Percentiles rank a stretch among this genome's conserved stretches.
phyloP scores from a whole-genome alignment of 1,140 invertebrate species.

The Bombus soroeensis region DNA sequence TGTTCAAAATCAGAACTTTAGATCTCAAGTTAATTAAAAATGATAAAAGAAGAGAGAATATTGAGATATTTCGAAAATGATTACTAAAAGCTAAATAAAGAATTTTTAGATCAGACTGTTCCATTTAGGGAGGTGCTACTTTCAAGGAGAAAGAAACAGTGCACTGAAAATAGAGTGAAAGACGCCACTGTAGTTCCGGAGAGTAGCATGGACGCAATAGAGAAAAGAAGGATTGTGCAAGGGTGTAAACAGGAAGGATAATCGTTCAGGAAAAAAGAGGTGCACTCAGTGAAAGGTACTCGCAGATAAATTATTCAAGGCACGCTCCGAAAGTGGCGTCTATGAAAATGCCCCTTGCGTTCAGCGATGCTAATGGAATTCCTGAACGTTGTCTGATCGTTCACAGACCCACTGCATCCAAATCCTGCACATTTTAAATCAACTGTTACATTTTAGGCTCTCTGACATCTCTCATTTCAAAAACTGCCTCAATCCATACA shows the following conservation, averaged over 20 bases:
- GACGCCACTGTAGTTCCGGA: neutral
- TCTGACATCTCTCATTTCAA: neutral
- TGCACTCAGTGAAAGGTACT: neutral
- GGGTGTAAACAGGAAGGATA: constrained; percentile 27
- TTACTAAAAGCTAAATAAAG: too few species aligned
- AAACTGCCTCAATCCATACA: neutral
- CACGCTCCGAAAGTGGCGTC: neutral
- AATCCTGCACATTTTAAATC: neutral
- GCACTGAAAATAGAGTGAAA: neutral
- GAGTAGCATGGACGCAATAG: neutral
- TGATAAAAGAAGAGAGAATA: neutral
- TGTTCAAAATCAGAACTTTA: too few species aligned
- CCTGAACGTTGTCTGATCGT: constrained; percentile 9
- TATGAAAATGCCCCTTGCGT: constrained; percentile 1
- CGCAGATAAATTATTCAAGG: constrained; percentile 30
- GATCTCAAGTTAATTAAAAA: too few species aligned
- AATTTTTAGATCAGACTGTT: neutral
- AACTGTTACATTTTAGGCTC: neutral
- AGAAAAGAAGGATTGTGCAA: constrained; percentile 22
- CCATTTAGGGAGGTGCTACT: neutral
- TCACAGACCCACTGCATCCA: neutral
- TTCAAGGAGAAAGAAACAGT: neutral
- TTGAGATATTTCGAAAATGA: neutral
- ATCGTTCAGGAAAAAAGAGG: constrained; percentile 3
- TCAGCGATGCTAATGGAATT: constrained; percentile 30